Evolutionary conservation across 1,140 invertebrate genomes (phyloP).

Genomic region (Tyrophagus putrescentiae): DNA sequence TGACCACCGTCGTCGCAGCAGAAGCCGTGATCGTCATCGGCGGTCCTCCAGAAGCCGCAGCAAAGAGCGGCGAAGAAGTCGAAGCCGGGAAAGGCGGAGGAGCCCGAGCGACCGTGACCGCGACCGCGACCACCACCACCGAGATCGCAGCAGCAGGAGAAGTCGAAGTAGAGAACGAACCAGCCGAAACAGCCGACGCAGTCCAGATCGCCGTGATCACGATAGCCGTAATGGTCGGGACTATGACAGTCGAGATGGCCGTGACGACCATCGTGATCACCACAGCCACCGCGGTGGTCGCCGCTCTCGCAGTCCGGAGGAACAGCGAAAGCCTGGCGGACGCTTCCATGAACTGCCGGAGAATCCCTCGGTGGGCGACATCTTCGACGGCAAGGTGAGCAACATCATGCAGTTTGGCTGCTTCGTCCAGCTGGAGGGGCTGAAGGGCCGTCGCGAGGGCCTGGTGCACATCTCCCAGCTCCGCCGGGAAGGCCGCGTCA

Average conservation of each 20-base stretch:
- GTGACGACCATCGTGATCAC: background rate
- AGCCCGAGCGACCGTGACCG: conserved; percentile 30
- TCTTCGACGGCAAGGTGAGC: conserved; percentile 84
- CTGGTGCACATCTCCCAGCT: conserved; percentile 95
- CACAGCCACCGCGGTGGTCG: background rate
- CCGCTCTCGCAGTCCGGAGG: conserved; percentile 4
- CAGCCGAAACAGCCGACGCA: conserved; percentile 12
- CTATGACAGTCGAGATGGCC: background rate
- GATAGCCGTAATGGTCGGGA: conserved; percentile 11
- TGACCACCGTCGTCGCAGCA: background rate
- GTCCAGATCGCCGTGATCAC: conserved; percentile 24
- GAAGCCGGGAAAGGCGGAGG: conserved; percentile 24
- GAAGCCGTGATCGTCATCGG: conserved; percentile 17
- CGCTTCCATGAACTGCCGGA: conserved; percentile 24
- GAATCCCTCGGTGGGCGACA: conserved; percentile 35
- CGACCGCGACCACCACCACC: conserved; percentile 19
- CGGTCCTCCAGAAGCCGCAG: conserved; percentile 25
- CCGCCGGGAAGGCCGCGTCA: conserved; percentile 77
- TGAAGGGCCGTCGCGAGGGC: conserved; percentile 74
- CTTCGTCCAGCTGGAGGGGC: conserved; percentile 86
- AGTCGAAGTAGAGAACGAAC: conserved; percentile 33
- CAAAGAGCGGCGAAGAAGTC: conserved; percentile 27
- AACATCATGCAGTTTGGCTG: conserved; percentile 94
- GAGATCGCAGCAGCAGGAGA: conserved; percentile 26
- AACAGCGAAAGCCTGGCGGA: conserved; percentile 8